These are phyloP conservation scores for Pyrocephalus nanus DNA, from an alignment of 2,797 vertebrate genomes.

Conservation along the genomic window DNA sequence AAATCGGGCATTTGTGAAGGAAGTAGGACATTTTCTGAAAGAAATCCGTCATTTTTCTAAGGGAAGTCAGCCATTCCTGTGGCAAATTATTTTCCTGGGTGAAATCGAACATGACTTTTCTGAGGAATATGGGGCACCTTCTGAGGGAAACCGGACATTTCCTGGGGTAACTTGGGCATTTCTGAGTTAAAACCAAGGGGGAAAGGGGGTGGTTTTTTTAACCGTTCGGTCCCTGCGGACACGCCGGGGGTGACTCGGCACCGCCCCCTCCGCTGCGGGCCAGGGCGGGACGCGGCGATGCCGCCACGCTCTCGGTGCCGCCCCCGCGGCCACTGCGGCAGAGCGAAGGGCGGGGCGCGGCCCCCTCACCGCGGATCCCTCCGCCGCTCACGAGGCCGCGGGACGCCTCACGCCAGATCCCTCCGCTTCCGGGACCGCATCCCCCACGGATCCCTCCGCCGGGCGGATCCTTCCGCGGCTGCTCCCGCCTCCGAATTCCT, in stretches of 20 bases:
- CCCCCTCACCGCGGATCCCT: background rate
- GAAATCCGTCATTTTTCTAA: background rate
- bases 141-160: background rate
- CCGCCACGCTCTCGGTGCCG: background rate
- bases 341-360: background rate
- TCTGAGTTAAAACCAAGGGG: background rate
- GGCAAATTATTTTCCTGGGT: background rate
- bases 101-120: background rate
- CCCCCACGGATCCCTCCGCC: background rate
- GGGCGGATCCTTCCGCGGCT: too few relatives aligned
- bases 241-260: accelerated
- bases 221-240: accelerated
- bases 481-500: background rate
- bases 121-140: background rate
- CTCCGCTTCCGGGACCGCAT: background rate
- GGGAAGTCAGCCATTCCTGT: background rate
- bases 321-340: background rate
- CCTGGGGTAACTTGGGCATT: too few relatives aligned
- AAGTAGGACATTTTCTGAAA: background rate
- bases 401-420: accelerated
- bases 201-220: background rate
- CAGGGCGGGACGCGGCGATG: accelerated
- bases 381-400: background rate
- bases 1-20: background rate
- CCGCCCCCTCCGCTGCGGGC: background rate